These are phyloP conservation scores for Falco novaeseelandiae DNA, from an alignment of 2,797 vertebrate species.

Conservation along the genomic window DNA sequence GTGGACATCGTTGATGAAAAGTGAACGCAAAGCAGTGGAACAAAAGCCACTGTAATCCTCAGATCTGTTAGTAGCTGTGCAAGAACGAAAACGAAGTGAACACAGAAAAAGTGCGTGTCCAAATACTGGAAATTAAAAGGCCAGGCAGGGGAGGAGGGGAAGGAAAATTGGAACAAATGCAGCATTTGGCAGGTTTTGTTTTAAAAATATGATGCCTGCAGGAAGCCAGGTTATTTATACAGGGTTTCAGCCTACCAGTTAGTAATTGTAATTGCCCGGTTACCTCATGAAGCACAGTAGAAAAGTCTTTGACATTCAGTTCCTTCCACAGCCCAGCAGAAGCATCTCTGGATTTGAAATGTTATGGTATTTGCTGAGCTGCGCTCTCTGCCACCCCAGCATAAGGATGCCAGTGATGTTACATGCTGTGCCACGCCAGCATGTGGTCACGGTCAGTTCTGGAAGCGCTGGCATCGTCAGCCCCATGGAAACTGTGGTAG, in stretches of 20 bases:
- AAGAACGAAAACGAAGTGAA: slow-evolving; percentile 14
- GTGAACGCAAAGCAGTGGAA: background rate
- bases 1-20: background rate
- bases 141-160: background rate
- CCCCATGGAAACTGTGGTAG: background rate
- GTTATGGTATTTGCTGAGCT: background rate
- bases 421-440: background rate
- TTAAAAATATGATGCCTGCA: slow-evolving; percentile 26
- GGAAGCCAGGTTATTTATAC: slow-evolving; percentile 29
- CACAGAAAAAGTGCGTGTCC: background rate
- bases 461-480: background rate
- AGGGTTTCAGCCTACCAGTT: slow-evolving; percentile 29
- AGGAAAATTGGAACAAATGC: slow-evolving; percentile 20
- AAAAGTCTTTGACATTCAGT: slow-evolving; percentile 23
- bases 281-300: slow-evolving; percentile 22
- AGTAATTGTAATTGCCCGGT: slow-evolving; percentile 51
- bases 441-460: background rate
- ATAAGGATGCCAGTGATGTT: background rate
- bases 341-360: background rate
- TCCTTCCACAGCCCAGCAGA: background rate
- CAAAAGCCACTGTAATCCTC: background rate
- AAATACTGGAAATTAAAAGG: background rate
- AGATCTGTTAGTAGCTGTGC: background rate
- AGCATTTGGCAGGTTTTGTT: slow-evolving; percentile 33
- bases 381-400: background rate